Evolutionary conservation across 2,797 vertebrate species (phyloP).

Genomic region (Danio choprae): DNA sequence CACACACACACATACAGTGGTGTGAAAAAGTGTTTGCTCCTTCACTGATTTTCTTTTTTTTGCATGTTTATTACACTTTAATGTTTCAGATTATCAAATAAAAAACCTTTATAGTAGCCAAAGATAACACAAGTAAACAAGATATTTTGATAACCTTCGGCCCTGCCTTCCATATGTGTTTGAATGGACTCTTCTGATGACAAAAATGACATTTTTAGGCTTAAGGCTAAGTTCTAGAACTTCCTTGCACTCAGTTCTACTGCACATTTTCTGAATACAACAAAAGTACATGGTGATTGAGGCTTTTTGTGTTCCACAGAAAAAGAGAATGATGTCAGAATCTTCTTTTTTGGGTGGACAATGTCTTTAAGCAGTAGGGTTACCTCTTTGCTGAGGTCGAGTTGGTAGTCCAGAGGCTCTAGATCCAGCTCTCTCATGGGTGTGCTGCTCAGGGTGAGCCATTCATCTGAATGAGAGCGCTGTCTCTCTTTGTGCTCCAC

Average conservation of each 20-base stretch:
- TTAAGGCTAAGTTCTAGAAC: no score
- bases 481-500: conserved; percentile 81
- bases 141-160: no score
- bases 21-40: no score
- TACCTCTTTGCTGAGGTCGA: conserved; percentile 96
- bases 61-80: no score
- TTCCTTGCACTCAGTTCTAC: not conserved
- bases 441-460: conserved; percentile 84
- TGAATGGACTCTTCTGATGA: no score
- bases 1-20: no score
- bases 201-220: no score
- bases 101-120: no score
- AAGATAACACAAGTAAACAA: no score
- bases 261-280: not conserved
- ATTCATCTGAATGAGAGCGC: conserved; percentile 89
- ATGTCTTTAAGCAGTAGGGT: not conserved
- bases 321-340: not conserved
- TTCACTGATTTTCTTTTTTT: no score
- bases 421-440: conserved; percentile 83
- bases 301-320: not conserved
- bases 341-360: not conserved
- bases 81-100: no score
- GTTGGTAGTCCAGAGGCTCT: conserved; percentile 90
- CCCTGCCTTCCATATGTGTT: no score
- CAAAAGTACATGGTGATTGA: not conserved